Conservation (phyloP, 2,797 vertebrate species). For the Margarornis squamiger region DNA sequence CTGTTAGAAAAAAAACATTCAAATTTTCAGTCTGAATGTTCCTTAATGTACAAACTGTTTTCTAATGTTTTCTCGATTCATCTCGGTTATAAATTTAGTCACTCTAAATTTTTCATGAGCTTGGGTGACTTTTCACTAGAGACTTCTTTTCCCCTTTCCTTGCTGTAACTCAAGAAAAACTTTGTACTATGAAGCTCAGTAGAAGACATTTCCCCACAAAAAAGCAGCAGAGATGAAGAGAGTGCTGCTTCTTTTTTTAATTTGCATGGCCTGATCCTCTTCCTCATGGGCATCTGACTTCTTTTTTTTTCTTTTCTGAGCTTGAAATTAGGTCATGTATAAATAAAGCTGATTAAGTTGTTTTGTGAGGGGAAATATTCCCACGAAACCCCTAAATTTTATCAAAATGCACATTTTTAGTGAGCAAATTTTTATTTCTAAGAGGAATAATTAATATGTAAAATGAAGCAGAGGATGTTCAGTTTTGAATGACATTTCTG, state of each 20-base stretch:
- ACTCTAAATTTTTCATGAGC: conserved; percentile 35
- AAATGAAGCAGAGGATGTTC: background rate
- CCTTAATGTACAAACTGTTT: background rate
- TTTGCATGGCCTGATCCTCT: background rate
- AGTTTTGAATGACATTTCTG: background rate
- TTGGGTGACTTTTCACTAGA: conserved; percentile 35
- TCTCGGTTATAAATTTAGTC: conserved; percentile 37
- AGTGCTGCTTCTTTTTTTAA: background rate
- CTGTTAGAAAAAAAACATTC: background rate
- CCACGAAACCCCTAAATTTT: background rate
- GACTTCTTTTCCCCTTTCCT: background rate
- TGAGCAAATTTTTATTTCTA: background rate
- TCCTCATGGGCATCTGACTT: background rate
- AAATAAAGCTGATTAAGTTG: conserved; percentile 45
- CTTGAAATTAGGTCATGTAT: conserved; percentile 39
- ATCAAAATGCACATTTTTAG: conserved; percentile 22
- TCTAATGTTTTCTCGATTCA: background rate
- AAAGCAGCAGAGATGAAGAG: background rate
- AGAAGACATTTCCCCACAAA: background rate
- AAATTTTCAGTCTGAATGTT: background rate
- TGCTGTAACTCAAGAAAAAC: background rate
- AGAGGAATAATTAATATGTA: background rate
- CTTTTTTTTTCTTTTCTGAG: background rate
- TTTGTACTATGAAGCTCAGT: background rate
- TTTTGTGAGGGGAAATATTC: background rate